Evolutionary conservation across 2,888 invertebrate species (phyloP).

Genomic region (Acanthosoma haemorrhoidale): DNA sequence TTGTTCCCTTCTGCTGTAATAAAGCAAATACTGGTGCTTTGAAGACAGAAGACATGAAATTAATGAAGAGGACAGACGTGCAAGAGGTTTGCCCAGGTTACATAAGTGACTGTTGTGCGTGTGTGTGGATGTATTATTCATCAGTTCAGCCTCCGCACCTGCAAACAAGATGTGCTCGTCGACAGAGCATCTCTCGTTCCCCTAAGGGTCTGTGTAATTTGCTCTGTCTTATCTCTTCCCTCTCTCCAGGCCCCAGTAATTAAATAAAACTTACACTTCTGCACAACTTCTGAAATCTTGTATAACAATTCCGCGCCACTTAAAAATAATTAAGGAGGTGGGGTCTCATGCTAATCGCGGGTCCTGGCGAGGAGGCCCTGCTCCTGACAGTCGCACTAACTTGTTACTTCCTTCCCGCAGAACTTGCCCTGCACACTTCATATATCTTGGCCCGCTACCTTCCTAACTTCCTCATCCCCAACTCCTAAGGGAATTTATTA

Average conservation of each 20-base stretch:
- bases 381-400: constrained; percentile 34
- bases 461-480: not conserved
- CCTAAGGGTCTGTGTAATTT: not conserved
- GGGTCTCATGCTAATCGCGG: not conserved
- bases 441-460: not conserved
- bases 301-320: constrained; percentile 38
- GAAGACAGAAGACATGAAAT: too few relatives aligned
- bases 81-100: too few relatives aligned
- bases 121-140: too few relatives aligned
- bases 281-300: constrained; percentile 36
- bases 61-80: too few relatives aligned
- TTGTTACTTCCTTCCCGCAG: constrained; percentile 31
- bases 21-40: too few relatives aligned
- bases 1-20: too few relatives aligned
- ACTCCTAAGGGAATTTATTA: too few relatives aligned
- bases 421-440: constrained; percentile 2
- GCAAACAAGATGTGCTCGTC: too few relatives aligned
- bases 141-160: too few relatives aligned
- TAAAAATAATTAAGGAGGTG: constrained; percentile 37
- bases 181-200: not conserved
- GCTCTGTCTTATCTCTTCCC: not conserved
- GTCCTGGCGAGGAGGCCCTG: not conserved
- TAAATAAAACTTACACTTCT: constrained; percentile 37
- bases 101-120: too few relatives aligned
- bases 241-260: constrained; percentile 24